Evolutionary conservation across 1,140 invertebrate species (phyloP).

Genomic region (Lithobius niger): DNA sequence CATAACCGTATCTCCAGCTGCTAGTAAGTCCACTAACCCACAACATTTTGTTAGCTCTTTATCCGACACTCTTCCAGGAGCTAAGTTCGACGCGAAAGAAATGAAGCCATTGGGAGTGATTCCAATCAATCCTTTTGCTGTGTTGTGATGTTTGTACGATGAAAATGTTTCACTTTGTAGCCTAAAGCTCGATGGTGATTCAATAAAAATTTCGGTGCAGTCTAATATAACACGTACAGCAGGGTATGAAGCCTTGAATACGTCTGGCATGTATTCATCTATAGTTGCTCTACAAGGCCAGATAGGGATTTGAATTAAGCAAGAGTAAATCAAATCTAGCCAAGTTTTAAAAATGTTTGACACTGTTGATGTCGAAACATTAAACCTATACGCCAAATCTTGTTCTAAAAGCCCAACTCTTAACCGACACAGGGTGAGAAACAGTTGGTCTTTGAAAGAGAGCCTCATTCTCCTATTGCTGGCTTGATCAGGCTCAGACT

Average conservation of each 20-base stretch:
- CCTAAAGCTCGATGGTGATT: slow-evolving; percentile 14
- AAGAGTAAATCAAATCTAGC: not conserved
- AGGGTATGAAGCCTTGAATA: not conserved
- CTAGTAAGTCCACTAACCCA: slow-evolving; percentile 15
- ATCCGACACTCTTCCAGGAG: too few species aligned
- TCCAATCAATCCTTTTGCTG: slow-evolving; percentile 17
- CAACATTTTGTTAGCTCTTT: slow-evolving; percentile 12
- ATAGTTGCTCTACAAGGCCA: not conserved
- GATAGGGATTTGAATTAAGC: not conserved
- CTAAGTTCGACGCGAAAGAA: slow-evolving; percentile 15
- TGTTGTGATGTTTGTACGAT: slow-evolving; percentile 18
- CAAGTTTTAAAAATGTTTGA: not conserved
- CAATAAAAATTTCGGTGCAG: slow-evolving; percentile 15
- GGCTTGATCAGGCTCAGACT: too few species aligned
- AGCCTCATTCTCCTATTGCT: too few species aligned
- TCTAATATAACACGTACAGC: slow-evolving; percentile 14
- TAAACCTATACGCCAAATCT: not conserved
- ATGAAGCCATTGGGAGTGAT: slow-evolving; percentile 17
- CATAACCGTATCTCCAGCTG: slow-evolving; percentile 18
- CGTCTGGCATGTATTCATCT: not conserved
- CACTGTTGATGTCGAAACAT: not conserved
- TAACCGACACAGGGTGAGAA: too few species aligned
- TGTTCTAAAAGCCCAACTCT: too few species aligned
- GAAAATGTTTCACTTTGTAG: slow-evolving; percentile 4
- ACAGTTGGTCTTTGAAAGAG: too few species aligned